Evolutionary conservation across 1,140 invertebrate genomes (phyloP), one percentile per base, ranked within the genome.

Genomic region (Propsilocerus akamusi): DNA sequence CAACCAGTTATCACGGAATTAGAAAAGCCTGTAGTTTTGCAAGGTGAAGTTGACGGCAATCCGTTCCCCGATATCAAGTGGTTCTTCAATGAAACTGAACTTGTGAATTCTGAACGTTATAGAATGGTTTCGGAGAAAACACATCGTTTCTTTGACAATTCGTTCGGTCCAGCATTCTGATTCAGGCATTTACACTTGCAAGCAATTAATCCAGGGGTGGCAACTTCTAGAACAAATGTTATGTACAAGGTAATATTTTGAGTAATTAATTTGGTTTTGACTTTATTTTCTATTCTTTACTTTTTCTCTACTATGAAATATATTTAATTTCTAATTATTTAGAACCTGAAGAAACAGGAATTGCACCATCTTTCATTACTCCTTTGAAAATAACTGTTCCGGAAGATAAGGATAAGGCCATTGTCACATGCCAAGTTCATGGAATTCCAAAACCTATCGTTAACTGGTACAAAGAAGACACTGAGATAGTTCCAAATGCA

Each of bases 81-180:
- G 93, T 89, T 78, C 56, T 80, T 84, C 56, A 93, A 97, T 64
- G 86, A 83, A 47, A 77, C 83, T 53, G 77, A 84, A 57, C 73
- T 97, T 20, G 68, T 73, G 57, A 65, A 76, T 50, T 74, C 74
- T 50, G 75, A 84, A 52, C 79, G 83, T 55, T 77, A 74, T 55
- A 63, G 72, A 49, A 80, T 85, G 23, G 67, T 66, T 11, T 75
- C 72, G 12, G 71, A 76, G 52, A 75, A n/a, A 80, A 51, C 78
- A 70, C 57, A 79, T 66, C 59, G 82, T 78, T 4, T 76, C 70
- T 53, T 63, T 96, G 3, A 73, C 68, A 58, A 78, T 92, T 50
- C 68, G 74, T 5, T 77, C 83, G 54, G 68, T 76, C 37, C 76
- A 76, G 23, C 83, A 81, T 56, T 80, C 80, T 57, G 81, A 85